These are phyloP conservation scores for Haliclystus octoradiatus DNA, from an alignment of 30 jellyfish, hydroid and myxozoan species.

Conservation along the genomic window DNA sequence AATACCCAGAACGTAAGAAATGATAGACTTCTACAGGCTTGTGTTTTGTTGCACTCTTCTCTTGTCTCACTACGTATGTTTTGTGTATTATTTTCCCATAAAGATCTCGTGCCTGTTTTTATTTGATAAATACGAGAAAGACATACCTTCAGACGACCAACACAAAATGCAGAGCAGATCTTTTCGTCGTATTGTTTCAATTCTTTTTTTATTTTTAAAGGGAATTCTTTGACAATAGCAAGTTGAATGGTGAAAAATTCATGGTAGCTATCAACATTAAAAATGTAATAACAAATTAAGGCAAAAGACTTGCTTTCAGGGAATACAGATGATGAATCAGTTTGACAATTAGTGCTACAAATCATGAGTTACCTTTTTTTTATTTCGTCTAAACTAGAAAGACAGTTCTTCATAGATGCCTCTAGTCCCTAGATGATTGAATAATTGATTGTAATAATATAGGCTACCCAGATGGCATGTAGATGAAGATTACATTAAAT, in stretches of 20 bases:
- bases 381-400: slow-evolving; percentile 63
- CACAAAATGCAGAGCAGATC: slow-evolving; percentile 30
- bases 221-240: slow-evolving; percentile 41
- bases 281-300: too few relatives aligned
- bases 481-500: neutral
- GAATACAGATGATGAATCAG: too few relatives aligned
- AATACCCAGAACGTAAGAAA: too few relatives aligned
- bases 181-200: slow-evolving; percentile 35
- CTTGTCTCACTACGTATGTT: too few relatives aligned
- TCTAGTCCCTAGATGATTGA: slow-evolving; percentile 30
- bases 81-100: too few relatives aligned
- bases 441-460: neutral
- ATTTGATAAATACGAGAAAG: too few relatives aligned
- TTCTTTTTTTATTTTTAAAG: slow-evolving; percentile 45
- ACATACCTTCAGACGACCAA: slow-evolving; percentile 1
- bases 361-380: slow-evolving; percentile 81
- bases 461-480: neutral
- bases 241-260: slow-evolving; percentile 59
- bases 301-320: too few relatives aligned
- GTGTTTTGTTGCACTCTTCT: too few relatives aligned
- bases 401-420: slow-evolving; percentile 45
- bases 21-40: too few relatives aligned
- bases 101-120: too few relatives aligned
- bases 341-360: too few relatives aligned
- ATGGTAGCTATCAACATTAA: slow-evolving; percentile 27